A percentile compares a stretch with the other conserved stretches of the same genome.
These are phyloP conservation scores for Lepeophtheirus nordmannii DNA, from an alignment of 2,888 invertebrate species.

Conservation along the genomic window DNA sequence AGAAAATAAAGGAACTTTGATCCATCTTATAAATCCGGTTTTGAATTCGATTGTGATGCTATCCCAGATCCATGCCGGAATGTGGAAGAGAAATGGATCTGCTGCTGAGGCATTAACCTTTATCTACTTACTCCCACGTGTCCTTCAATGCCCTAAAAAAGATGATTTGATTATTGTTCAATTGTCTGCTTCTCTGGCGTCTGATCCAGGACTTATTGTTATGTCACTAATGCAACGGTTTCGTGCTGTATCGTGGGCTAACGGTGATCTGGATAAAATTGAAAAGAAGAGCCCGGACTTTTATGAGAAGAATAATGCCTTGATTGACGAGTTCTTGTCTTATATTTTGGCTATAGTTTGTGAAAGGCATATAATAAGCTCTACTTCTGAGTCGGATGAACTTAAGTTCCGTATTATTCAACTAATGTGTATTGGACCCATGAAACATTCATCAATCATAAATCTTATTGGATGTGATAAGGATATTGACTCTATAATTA, in stretches of 20 bases:
- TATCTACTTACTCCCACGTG: neutral
- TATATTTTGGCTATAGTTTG: constrained; percentile 4
- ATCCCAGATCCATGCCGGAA: constrained; percentile 3
- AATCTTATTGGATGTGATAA: neutral
- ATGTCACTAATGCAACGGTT: constrained; percentile 12
- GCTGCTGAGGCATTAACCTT: neutral
- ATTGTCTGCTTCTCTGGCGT: neutral
- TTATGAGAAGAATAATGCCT: neutral
- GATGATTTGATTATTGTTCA: constrained; percentile 8
- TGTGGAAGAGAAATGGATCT: constrained; percentile 23
- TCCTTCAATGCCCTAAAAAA: neutral
- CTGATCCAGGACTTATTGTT: constrained; percentile 8
- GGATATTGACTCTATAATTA: neutral
- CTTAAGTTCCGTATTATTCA: constrained; percentile 12
- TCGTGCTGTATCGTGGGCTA: constrained; percentile 8
- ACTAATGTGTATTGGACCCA: neutral
- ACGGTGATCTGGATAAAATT: constrained; percentile 2
- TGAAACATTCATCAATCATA: constrained; percentile 13
- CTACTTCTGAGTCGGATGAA: neutral
- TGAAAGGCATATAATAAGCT: neutral
- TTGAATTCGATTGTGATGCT: neutral
- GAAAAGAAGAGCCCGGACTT: neutral
- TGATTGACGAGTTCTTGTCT: constrained; percentile 10
- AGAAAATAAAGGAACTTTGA: neutral
- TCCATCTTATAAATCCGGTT: constrained; percentile 10